phyloP scores from a whole-genome alignment of 2,888 invertebrate genomes.

The Hedychridium roseum region DNA sequence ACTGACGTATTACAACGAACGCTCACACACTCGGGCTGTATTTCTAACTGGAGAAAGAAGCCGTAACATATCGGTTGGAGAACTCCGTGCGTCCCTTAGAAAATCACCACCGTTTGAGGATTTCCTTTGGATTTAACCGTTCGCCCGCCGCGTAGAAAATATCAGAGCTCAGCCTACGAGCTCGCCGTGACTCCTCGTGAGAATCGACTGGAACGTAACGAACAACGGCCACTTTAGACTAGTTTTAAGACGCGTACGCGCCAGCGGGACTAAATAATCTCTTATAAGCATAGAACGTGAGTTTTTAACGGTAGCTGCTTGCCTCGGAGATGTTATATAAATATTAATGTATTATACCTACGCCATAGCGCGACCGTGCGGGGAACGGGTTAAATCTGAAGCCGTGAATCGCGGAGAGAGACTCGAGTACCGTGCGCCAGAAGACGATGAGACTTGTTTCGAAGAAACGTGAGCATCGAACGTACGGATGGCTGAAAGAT shows the following conservation, averaged over 20 bases:
- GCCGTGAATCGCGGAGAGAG: slow-evolving; percentile 14
- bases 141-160: slow-evolving; percentile 5
- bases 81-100: too few species aligned
- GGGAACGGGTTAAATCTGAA: slow-evolving; percentile 41
- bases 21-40: slow-evolving; percentile 32
- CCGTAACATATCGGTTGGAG: too few species aligned
- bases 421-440: slow-evolving; percentile 24
- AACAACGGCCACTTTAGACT: slow-evolving; percentile 10
- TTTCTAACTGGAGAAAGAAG: slow-evolving; percentile 27
- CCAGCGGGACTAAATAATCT: slow-evolving; percentile 5
- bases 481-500: background rate
- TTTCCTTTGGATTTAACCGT: slow-evolving; percentile 33
- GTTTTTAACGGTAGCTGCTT: slow-evolving; percentile 16
- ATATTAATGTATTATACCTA: too few species aligned
- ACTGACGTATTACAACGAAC: slow-evolving; percentile 51
- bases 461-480: background rate
- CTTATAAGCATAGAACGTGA: slow-evolving; percentile 2
- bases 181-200: too few species aligned
- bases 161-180: too few species aligned
- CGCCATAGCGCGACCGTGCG: slow-evolving; percentile 24
- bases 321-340: slow-evolving; percentile 10
- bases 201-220: too few species aligned
- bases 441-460: slow-evolving; percentile 28
- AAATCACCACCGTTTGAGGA: slow-evolving; percentile 17
- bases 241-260: slow-evolving; percentile 11